Percentiles rank a stretch among this genome's conserved stretches.
Conservation (phyloP, 2,113 vertebrate species). For the Suricata suricatta region DNA sequence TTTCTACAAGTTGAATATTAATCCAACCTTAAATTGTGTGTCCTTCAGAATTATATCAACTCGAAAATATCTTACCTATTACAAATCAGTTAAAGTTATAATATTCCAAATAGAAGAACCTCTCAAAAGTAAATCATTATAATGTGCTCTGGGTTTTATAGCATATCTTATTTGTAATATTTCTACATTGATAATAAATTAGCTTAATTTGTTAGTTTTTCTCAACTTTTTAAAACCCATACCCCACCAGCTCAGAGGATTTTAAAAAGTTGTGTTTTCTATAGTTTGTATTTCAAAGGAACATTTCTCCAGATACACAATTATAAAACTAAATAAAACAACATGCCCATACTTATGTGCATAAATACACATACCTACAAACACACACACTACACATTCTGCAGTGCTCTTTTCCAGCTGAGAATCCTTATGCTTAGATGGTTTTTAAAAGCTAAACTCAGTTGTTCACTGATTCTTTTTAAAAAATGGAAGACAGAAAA, state of each 20-base stretch:
- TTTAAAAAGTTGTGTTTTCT: background rate
- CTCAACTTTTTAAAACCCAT: background rate
- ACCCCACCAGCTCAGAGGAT: background rate
- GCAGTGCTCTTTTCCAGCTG: background rate
- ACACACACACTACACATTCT: background rate
- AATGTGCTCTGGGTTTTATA: background rate
- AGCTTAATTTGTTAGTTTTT: background rate
- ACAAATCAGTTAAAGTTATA: background rate
- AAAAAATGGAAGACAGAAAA: background rate
- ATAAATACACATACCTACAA: background rate
- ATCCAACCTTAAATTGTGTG: background rate
- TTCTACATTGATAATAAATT: conserved; percentile 25
- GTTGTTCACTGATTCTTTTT: background rate
- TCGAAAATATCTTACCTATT: conserved; percentile 18
- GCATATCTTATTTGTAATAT: conserved; percentile 6
- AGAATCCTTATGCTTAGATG: background rate
- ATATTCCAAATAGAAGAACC: background rate
- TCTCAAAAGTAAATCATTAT: conserved; percentile 4
- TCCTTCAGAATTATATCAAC: conserved; percentile 13
- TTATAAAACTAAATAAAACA: background rate
- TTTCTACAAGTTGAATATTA: conserved; percentile 22
- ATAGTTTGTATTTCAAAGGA: background rate
- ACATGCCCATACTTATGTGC: background rate
- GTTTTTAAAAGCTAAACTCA: background rate
- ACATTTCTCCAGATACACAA: conserved; percentile 28